A percentile compares a stretch with the other conserved stretches of the same genome.
These are phyloP conservation scores for Colletes collaris DNA, from an alignment of 2,888 invertebrate genomes.

Conservation along the genomic window DNA sequence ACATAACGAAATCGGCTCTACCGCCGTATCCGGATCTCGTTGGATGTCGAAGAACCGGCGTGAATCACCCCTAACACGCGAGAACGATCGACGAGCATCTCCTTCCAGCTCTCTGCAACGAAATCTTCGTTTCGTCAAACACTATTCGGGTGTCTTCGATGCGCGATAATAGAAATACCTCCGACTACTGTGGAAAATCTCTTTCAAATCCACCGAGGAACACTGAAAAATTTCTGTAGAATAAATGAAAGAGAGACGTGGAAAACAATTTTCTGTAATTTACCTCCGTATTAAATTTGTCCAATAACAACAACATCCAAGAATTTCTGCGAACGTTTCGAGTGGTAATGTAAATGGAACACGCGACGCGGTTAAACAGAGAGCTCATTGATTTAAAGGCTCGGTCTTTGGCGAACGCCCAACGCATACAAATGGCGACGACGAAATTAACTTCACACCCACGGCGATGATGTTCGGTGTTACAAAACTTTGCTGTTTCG, in stretches of 20 bases:
- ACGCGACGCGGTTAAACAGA: constrained; percentile 26
- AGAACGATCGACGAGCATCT: constrained; percentile 38
- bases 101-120: constrained; percentile 12
- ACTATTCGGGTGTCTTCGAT: not conserved
- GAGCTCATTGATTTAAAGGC: constrained; percentile 33
- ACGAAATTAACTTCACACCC: not conserved
- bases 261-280: too few relatives aligned
- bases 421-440: not conserved
- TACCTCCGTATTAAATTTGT: not conserved
- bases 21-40: constrained; percentile 54
- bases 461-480: constrained; percentile 1
- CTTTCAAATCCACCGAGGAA: too few relatives aligned
- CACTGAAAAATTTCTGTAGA: too few relatives aligned
- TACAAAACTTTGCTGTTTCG: constrained; percentile 4
- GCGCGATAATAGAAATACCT: too few relatives aligned
- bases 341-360: constrained; percentile 16
- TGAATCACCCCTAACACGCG: constrained; percentile 57
- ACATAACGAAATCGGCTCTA: constrained; percentile 63
- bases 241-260: too few relatives aligned
- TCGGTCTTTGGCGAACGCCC: not conserved
- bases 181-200: too few relatives aligned
- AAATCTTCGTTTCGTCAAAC: constrained; percentile 32
- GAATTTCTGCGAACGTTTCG: not conserved
- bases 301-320: not conserved
- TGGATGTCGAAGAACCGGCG: constrained; percentile 35